Evolutionary conservation across 2,888 invertebrate genomes (phyloP).

Genomic region (Aspidiotus rigidus): DNA sequence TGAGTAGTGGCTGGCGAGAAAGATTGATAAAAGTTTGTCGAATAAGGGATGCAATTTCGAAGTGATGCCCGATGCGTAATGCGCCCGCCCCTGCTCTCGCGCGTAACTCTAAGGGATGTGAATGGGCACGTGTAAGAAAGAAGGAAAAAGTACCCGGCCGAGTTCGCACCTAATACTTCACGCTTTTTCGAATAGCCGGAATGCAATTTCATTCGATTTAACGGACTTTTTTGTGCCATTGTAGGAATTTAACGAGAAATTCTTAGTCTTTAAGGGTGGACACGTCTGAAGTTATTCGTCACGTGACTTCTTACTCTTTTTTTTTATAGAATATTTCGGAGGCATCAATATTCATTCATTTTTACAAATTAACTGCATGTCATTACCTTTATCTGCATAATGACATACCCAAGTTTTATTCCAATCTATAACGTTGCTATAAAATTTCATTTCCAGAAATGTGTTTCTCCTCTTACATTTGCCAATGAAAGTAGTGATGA

Average conservation of each 20-base stretch:
- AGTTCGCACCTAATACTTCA: conserved; percentile 10
- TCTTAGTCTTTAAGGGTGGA: not conserved
- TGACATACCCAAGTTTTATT: too few species aligned
- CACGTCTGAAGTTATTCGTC: not conserved
- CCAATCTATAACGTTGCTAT: too few species aligned
- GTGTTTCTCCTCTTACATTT: too few species aligned
- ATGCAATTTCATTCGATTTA: conserved; percentile 30
- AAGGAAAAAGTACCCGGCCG: not conserved
- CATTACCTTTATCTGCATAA: too few species aligned
- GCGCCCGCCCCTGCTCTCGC: not conserved
- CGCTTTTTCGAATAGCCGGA: conserved; percentile 26
- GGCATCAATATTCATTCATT: too few species aligned
- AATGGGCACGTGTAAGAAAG: not conserved
- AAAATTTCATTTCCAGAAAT: too few species aligned
- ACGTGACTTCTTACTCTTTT: too few species aligned
- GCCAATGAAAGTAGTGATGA: too few species aligned
- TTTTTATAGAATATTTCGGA: too few species aligned
- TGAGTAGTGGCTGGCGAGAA: not conserved
- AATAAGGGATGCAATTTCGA: not conserved
- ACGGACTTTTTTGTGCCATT: conserved; percentile 5
- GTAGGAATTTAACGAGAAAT: not conserved
- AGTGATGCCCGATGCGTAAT: too few species aligned
- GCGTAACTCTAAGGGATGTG: not conserved
- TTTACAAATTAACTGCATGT: too few species aligned
- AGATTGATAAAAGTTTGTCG: conserved; percentile 15